Base-by-base conservation (phyloP, 2,797 vertebrate species). In the Coregonus sp. region DNA sequence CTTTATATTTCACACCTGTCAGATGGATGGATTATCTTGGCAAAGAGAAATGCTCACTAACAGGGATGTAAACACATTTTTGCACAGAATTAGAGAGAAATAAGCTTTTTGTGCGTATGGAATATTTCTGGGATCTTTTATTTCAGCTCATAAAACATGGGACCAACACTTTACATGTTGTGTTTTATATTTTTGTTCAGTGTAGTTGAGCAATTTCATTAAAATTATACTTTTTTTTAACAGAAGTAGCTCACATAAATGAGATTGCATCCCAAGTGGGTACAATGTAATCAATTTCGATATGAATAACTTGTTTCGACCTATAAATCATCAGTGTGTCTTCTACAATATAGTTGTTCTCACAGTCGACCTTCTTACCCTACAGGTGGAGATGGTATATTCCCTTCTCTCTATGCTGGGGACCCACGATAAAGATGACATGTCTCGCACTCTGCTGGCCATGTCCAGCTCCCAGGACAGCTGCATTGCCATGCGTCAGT, bases 391-490 rank as follows among this genome's bases (percentile, higher is more conserved):
- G 95, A 99, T 99, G 98, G 98, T 99, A 85, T 99, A 99, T 92
- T 98, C 97, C 20, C 95, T 99, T 73, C 94, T 99, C 72, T 99
- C 98, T 86, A 99, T 99, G 98, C 90, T 99, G 87, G 98, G 97
- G 82, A 99, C 98, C 72, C 98, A 99, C 68, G 98, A 99, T 92
- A 99, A 99, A 89, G 98, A 99, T 77, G 98, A 99, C 92, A 99
- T 99, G 98, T 99, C 98, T 0, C 95, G 98, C 86, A 99, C 98
- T 14, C 94, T 99, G 86, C 95, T 99, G 78, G 98, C 98, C 81
- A 99, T 99, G 98, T 99, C 98, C 20, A 98, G 97, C 91, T 99
- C 98, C 18, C 98, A 99, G 79, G 98, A 99, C 94, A 99, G 97
- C 81, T 99, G 98, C 92, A 99, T 99, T 83, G 98, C 98, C 79